phyloP scores from a whole-genome alignment of 2,888 invertebrate species.

The Diachrysia chrysitis region DNA sequence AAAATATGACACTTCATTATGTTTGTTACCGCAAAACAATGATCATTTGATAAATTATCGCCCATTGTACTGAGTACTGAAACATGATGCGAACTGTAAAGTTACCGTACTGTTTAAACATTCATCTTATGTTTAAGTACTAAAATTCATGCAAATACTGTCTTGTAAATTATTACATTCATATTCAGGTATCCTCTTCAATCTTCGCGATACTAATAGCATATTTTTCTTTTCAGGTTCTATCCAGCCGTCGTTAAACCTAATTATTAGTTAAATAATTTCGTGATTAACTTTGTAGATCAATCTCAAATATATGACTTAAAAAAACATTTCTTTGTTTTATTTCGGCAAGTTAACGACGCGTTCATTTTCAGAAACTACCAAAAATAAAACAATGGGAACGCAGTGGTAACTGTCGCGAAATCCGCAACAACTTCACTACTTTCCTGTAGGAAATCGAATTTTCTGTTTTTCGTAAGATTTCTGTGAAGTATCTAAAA shows the following conservation, averaged over 20 bases:
- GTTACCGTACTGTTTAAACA: neutral
- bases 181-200: no score
- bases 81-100: neutral
- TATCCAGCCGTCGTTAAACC: constrained; percentile 9
- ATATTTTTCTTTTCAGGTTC: constrained; percentile 47
- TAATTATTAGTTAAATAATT: constrained; percentile 35
- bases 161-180: no score
- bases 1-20: constrained; percentile 12
- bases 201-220: neutral
- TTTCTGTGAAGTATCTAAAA: constrained; percentile 47
- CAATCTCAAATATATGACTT: constrained; percentile 57
- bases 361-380: constrained; percentile 69
- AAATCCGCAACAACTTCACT: constrained; percentile 52
- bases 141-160: no score
- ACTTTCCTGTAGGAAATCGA: constrained; percentile 58
- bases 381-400: constrained; percentile 55
- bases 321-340: constrained; percentile 51
- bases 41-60: constrained; percentile 6
- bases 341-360: constrained; percentile 50
- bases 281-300: constrained; percentile 51
- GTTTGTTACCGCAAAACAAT: neutral
- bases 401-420: constrained; percentile 72
- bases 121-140: neutral
- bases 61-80: constrained; percentile 28
- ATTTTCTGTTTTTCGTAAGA: constrained; percentile 59